Percentiles rank a stretch among this genome's conserved stretches.
Evolutionary conservation across 2,113 vertebrate genomes (phyloP).

Genomic region (Malurus alboscapulatus): DNA sequence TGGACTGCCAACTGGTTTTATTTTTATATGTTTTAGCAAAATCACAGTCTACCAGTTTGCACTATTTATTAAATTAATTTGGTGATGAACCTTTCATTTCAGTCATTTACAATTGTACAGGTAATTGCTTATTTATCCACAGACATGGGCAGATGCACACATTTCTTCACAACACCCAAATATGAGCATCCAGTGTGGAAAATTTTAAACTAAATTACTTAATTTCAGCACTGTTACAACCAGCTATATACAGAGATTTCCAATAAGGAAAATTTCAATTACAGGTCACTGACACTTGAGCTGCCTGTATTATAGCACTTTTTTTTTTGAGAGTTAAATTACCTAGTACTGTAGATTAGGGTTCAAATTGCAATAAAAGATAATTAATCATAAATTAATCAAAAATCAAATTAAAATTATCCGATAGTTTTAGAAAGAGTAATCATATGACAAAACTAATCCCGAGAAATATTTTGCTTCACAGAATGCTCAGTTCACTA

Average conservation of each 20-base stretch:
- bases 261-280: neutral
- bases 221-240: neutral
- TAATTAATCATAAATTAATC: constrained; percentile 28
- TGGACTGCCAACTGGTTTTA: constrained; percentile 9
- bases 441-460: neutral
- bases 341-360: neutral
- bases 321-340: neutral
- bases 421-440: neutral
- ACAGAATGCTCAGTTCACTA: neutral
- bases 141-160: neutral
- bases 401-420: neutral
- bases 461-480: neutral
- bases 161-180: neutral
- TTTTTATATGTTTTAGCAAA: constrained; percentile 26
- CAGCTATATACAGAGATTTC: neutral
- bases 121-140: neutral
- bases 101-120: neutral
- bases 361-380: constrained; percentile 5
- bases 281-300: neutral
- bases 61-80: constrained; percentile 34
- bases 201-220: neutral
- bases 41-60: constrained; percentile 26
- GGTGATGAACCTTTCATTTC: neutral
- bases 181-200: neutral
- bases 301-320: neutral